Base-by-base conservation (phyloP, 1,140 invertebrate genomes). In the Cataglyphis hispanica region DNA sequence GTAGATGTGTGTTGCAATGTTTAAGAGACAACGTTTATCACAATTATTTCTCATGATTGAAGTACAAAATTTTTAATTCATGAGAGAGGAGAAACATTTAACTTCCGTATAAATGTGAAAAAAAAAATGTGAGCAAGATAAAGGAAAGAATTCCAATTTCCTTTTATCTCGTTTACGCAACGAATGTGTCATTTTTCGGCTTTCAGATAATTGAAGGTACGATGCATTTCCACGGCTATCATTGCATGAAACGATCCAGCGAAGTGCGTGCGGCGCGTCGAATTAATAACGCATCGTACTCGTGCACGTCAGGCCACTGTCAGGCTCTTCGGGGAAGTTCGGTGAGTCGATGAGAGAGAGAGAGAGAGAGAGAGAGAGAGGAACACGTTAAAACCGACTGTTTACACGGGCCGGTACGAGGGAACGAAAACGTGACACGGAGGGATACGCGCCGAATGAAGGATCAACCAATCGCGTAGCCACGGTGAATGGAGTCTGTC, bases 401-500 rank as follows among this genome's bases (percentile, higher is more conserved):
- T 76, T 66, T 76, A 64, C 78, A 83, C 67, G 78, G 16, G 61
- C 25, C 78, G 63, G 69, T 61, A 89, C 72, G 75, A 56, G 64
- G 76, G 50, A 87, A 87, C 80, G 86, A 87, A 87, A 81, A 81
- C 63, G 85, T 75, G 81, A 67, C 76, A 87, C 46, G 46, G 84
- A 37, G 78, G 53, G 69, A 87, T 74, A 77, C 46, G 63, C 77
- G 53, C 61, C 50, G 85, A 89, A 89, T 81, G 89, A 87, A 89
- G 85, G 83, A 87, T 90, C 86, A 87, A 85, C 88, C 89, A 90
- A 90, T 90, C 56, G 89, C 84, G 81, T 81, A 69, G 89, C 88
- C 63, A 90, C 83, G 43, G 89, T 88, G 89, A 90, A 90, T 90
- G 89, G 89, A 74, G 78, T 88, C 89, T 86, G 89, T 90, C 88